These are phyloP conservation scores for Neodiprion lecontei DNA, from an alignment of 1,140 invertebrate genomes.

Conservation along the genomic window DNA sequence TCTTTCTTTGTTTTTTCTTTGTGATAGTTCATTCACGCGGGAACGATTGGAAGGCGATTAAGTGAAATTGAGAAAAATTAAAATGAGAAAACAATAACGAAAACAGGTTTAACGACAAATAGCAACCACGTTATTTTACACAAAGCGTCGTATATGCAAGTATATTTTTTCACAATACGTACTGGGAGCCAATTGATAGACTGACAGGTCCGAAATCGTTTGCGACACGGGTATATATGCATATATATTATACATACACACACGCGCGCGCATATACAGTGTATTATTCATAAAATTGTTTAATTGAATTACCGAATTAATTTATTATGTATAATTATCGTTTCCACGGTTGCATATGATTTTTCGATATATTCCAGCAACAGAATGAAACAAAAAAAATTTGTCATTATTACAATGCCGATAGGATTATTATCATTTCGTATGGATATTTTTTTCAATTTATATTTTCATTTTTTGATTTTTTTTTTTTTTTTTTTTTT, in stretches of 20 bases:
- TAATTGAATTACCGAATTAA: neutral
- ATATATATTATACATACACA: too few relatives aligned
- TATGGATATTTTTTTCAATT: slow-evolving; percentile 7
- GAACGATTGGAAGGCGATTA: slow-evolving; percentile 19
- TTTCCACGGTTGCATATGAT: too few relatives aligned
- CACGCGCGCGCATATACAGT: too few relatives aligned
- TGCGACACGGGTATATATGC: slow-evolving; percentile 17
- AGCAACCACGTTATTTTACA: neutral
- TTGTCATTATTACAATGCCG: neutral
- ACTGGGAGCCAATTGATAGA: slow-evolving; percentile 57
- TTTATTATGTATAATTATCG: too few relatives aligned
- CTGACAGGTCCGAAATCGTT: slow-evolving; percentile 44
- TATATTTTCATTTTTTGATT: slow-evolving; percentile 12
- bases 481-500: slow-evolving; percentile 18
- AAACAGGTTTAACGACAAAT: neutral
- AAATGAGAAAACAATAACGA: slow-evolving; percentile 4
- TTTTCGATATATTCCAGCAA: too few relatives aligned
- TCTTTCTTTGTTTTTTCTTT: slow-evolving; percentile 52
- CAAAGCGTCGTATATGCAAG: slow-evolving; percentile 21
- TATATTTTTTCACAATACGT: slow-evolving; percentile 15
- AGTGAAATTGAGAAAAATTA: slow-evolving; percentile 26
- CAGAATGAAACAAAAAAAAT: too few relatives aligned
- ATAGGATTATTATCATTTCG: slow-evolving; percentile 12
- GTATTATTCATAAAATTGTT: neutral
- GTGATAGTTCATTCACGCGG: slow-evolving; percentile 42